Percentiles rank a stretch among this genome's conserved stretches.
phyloP scores from a whole-genome alignment of 2,888 invertebrate species.

The Chloroclysta siterata region DNA sequence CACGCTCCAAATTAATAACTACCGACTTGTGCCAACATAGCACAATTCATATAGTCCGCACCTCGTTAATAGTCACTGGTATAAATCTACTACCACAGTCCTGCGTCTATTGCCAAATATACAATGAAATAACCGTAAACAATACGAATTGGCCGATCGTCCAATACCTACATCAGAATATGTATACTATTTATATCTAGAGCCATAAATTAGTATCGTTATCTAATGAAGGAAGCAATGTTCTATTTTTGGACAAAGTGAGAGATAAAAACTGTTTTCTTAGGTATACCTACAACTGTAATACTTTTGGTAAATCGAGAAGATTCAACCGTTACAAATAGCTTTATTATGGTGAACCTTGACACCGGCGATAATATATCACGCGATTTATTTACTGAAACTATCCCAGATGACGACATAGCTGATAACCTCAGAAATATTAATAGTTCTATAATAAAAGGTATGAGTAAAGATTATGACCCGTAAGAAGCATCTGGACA shows the following conservation, averaged over 20 bases:
- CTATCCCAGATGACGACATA: conserved; percentile 17
- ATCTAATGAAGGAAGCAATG: conserved; percentile 35
- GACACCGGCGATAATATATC: conserved; percentile 18
- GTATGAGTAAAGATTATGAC: conserved; percentile 1
- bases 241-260: conserved; percentile 34
- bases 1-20: conserved; percentile 20
- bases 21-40: conserved; percentile 32
- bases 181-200: conserved; percentile 17
- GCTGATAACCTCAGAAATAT: conserved; percentile 7
- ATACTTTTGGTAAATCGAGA: conserved; percentile 10
- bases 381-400: conserved; percentile 17
- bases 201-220: conserved; percentile 26
- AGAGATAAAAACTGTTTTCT: conserved; percentile 19
- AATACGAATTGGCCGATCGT: conserved; percentile 35
- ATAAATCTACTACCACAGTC: conserved; percentile 32
- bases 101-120: conserved; percentile 36
- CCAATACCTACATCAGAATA: conserved; percentile 5
- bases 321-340: conserved; percentile 17
- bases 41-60: conserved; percentile 33
- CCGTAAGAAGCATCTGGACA: neutral
- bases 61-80: conserved; percentile 33
- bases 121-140: conserved; percentile 36
- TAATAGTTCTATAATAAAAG: conserved; percentile 1
- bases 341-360: conserved; percentile 22
- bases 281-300: conserved; percentile 1